Evolutionary conservation across 2,888 invertebrate genomes (phyloP), one percentile per base, ranked within the genome.

Genomic region (Cerceris rybyensis): DNA sequence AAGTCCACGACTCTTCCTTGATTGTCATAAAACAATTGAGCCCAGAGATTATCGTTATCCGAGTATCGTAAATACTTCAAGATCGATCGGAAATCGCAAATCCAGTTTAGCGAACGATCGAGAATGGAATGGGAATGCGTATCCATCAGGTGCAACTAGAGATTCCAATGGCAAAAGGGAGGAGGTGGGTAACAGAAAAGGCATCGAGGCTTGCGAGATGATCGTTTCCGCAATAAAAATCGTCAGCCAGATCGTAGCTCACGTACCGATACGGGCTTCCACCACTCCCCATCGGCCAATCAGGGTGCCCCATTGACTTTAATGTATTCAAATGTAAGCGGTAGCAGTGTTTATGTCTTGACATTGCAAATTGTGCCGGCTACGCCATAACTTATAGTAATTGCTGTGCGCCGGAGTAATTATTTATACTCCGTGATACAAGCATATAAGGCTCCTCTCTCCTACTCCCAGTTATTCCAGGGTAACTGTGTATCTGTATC

Each of bases 301-400:
- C 91, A 89, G 89, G 80, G 84, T 78, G 81, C 87, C 84, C 88
- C 87, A 84, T 87, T 82, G 83, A 76, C 70, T 87, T 90, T 92
- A 92, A 92, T 92, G 88, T 92, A 92, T 92, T 92, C 92, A 92
- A 92, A 92, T 92, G 91, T 92, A 92, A 92, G 92, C 92, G 89
- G 92, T 91, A 92, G 91, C 92, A 90, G 92, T 92, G 92, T 92
- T 92, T 92, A 92, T 92, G 92, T 91, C 92, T 92, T 92, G 92
- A 92, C 92, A 92, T 92, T 92, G 92, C 92, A 92, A 92, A 92
- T 92, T 92, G 92, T 92, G 88, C 84, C 90, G 90, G 92, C 91
- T 90, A 87, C 89, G 88, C 92, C 89, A 91, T 92, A 92, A 92
- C 92, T 92, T 92, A 92, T 91, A 92, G 92, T 92, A 92, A 92